These are phyloP conservation scores for Galaxias olidus DNA, from an alignment of 2,797 vertebrate species.

Conservation along the genomic window DNA sequence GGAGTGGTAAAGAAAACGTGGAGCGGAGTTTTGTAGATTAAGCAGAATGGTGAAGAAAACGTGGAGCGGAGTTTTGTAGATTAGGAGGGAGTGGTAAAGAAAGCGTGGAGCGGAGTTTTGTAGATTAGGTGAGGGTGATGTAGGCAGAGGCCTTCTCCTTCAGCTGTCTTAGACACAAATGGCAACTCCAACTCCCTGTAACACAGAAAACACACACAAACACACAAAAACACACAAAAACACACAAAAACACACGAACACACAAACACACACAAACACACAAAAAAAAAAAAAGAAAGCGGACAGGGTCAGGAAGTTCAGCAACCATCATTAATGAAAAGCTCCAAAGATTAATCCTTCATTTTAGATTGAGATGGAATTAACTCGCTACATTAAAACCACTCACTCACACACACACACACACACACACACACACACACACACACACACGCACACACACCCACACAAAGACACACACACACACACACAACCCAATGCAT, in stretches of 20 bases:
- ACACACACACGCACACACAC: neutral
- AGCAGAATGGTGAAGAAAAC: conserved; percentile 60
- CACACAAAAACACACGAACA: conserved; percentile 28
- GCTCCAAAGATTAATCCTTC: conserved; percentile 57
- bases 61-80: conserved; percentile 32
- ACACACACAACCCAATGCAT: no score
- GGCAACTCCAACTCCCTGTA: conserved; percentile 93
- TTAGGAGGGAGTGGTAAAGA: conserved; percentile 48
- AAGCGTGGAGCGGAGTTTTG: conserved; percentile 34
- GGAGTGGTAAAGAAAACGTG: conserved; percentile 17
- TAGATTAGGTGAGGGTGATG: conserved; percentile 91
- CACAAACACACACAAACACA: conserved; percentile 7
- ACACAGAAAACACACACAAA: conserved; percentile 8
- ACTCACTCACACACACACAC: conserved; percentile 1
- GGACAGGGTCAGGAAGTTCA: conserved; percentile 50
- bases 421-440: conserved; percentile 8
- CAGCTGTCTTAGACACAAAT: conserved; percentile 91
- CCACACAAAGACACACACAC: no score
- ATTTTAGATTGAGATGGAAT: neutral
- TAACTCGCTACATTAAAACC: neutral
- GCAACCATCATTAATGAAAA: conserved; percentile 56
- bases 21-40: no score
- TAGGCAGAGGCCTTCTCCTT: conserved; percentile 95
- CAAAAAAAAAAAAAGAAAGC: neutral
- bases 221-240: conserved; percentile 5